Evolutionary conservation across 2,888 invertebrate genomes (phyloP).

Genomic region (Drosophila fulvimacula): DNA sequence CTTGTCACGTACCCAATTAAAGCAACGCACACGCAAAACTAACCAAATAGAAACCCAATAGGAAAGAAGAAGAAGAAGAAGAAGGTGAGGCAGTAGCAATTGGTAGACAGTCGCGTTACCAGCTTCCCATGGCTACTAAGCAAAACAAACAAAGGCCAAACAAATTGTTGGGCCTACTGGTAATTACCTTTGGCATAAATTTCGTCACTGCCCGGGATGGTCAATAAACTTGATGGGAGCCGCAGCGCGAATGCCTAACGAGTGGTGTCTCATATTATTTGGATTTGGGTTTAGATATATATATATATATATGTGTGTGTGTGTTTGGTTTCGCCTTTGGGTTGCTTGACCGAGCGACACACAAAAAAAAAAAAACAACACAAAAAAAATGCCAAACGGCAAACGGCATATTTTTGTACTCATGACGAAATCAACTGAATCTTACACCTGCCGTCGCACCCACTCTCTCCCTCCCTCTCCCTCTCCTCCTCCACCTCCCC

Average conservation of each 20-base stretch:
- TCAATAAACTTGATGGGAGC: constrained; percentile 66
- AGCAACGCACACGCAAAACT: constrained; percentile 59
- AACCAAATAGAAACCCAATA: constrained; percentile 61
- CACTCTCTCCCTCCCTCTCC: neutral
- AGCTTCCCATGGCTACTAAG: constrained; percentile 44
- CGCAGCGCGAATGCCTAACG: constrained; percentile 28
- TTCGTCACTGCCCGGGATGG: constrained; percentile 68
- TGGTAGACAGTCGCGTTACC: constrained; percentile 27
- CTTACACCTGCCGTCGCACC: constrained; percentile 38
- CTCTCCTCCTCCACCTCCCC: neutral
- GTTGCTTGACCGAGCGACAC: constrained; percentile 59
- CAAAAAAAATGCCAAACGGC: too few species aligned
- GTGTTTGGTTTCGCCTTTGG: constrained; percentile 24
- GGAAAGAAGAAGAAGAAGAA: neutral
- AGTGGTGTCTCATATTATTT: constrained; percentile 53
- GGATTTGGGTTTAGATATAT: constrained; percentile 33
- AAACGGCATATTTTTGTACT: constrained; percentile 61
- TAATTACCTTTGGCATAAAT: constrained; percentile 64
- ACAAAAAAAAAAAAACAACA: too few species aligned
- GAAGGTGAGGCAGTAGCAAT: neutral
- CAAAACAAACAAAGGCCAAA: constrained; percentile 41
- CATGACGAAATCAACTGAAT: constrained; percentile 66
- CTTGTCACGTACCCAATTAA: constrained; percentile 68
- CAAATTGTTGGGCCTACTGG: constrained; percentile 57
- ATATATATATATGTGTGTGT: neutral